Percentiles rank a stretch among this genome's conserved stretches.
Evolutionary conservation across 2,888 invertebrate species (phyloP).

Genomic region (Folsomia candida): DNA sequence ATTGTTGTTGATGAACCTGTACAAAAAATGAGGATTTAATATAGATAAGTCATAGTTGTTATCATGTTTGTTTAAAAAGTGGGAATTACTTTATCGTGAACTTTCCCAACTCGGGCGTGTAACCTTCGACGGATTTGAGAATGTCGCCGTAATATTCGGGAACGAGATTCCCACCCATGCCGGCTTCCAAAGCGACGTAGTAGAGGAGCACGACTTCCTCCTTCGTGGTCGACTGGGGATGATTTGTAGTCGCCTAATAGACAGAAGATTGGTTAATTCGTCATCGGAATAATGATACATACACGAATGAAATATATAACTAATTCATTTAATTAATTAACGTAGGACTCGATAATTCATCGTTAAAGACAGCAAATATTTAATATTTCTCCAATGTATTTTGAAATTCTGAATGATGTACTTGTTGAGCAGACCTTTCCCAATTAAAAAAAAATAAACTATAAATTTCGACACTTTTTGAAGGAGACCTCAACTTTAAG

Average conservation of each 20-base stretch:
- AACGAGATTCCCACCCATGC: slow-evolving; percentile 36
- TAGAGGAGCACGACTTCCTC: slow-evolving; percentile 50
- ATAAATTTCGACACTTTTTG: too few species aligned
- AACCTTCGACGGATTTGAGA: slow-evolving; percentile 67
- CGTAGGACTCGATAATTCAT: too few species aligned
- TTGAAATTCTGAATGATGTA: too few species aligned
- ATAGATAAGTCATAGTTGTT: neutral
- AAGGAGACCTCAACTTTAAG: too few species aligned
- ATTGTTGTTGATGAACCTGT: slow-evolving; percentile 2
- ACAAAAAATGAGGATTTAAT: neutral
- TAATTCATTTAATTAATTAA: neutral
- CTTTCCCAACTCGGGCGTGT: slow-evolving; percentile 73
- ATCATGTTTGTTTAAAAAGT: too few species aligned
- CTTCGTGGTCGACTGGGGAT: slow-evolving; percentile 32
- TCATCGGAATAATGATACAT: too few species aligned
- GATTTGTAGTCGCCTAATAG: too few species aligned
- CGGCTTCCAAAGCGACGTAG: slow-evolving; percentile 47
- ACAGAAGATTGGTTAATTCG: neutral
- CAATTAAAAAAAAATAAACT: too few species aligned
- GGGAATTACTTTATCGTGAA: slow-evolving; percentile 64
- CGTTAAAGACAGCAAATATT: too few species aligned
- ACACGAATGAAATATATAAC: too few species aligned
- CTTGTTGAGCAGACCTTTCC: too few species aligned
- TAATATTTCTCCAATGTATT: too few species aligned
- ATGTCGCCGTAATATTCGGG: slow-evolving; percentile 47